These are phyloP conservation scores for Mystacornis crossleyi DNA, from an alignment of 2,113 vertebrate species.

Conservation along the genomic window DNA sequence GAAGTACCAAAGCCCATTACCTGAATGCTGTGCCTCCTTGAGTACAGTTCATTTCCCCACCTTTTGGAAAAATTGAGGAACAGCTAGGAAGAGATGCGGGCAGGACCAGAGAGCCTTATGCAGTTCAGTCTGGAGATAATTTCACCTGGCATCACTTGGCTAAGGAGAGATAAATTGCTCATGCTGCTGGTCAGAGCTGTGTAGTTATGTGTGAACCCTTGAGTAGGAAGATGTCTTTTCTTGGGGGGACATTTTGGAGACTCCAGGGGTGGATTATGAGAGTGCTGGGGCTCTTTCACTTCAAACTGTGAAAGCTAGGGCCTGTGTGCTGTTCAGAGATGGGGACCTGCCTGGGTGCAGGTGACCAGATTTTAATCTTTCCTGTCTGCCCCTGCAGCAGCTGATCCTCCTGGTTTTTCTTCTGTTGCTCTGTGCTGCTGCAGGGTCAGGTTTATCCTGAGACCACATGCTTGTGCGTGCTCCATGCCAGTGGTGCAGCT, in stretches of 20 bases:
- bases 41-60: not conserved
- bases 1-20: not conserved
- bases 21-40: accelerated
- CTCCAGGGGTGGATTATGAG: not conserved
- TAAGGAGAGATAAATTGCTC: not conserved
- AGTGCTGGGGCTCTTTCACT: not conserved
- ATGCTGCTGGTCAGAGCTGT: not conserved
- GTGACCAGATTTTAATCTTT: not conserved
- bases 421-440: not conserved
- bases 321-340: not conserved
- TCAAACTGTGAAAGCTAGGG: not conserved
- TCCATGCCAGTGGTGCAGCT: not conserved
- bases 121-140: not conserved
- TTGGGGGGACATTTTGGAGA: not conserved
- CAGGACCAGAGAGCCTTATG: not conserved
- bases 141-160: not conserved
- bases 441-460: not conserved
- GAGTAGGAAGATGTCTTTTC: not conserved
- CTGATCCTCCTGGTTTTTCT: not conserved
- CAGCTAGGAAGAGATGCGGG: not conserved
- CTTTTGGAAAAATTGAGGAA: not conserved
- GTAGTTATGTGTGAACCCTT: not conserved
- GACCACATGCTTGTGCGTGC: not conserved
- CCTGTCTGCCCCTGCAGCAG: accelerated
- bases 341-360: not conserved